Base-by-base conservation (phyloP, 1,140 invertebrate species). In the Drosophila pallidifrons region DNA sequence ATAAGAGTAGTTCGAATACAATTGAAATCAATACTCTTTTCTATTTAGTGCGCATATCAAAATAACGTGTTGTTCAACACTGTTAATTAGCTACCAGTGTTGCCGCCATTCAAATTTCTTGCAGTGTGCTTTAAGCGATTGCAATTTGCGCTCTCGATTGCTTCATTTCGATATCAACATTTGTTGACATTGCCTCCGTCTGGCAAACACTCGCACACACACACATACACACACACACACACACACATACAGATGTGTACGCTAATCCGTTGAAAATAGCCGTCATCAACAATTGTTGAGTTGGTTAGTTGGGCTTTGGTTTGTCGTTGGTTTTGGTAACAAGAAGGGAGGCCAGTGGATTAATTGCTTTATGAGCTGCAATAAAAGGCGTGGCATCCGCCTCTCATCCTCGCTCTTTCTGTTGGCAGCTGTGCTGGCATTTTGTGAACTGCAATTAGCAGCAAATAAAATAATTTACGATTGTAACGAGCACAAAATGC, bases 391-490 rank as follows among this genome's bases (percentile, higher is more conserved):
- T 75, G 72, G 52, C 8, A n/a, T 0, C 11, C 46, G 10, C 28
- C 45, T 11, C n/a, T 13, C 28, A 25, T 10, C 32, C 61, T n/a
- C 28, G 5, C 6, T 5, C n/a, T 28, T 28, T n/a, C 35, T 13
- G 5, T 28, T 3, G 6, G 32, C 32, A 61, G 30, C 58, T 57
- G 67, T 58, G 59, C 55, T 82, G 79, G 72, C 74, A 72, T 83
- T 82, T 81, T 71, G 81, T 79, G 81, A 79, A 89, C 86, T 89
- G 85, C 85, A 89, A 89, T 89, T 89, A 89, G 85, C 85, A 89
- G 85, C 81, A 89, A 89, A 89, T 89, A 89, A 89, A 89, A 89
- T 89, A 89, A 89, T 89, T 89, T 89, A 89, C 85, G 85, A 89
- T 88, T 82, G 79, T 77, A 82, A 87, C 87, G 76, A 80, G 61